Base-by-base conservation (phyloP, 2,113 vertebrate species). In the Recurvirostra avosetta region DNA sequence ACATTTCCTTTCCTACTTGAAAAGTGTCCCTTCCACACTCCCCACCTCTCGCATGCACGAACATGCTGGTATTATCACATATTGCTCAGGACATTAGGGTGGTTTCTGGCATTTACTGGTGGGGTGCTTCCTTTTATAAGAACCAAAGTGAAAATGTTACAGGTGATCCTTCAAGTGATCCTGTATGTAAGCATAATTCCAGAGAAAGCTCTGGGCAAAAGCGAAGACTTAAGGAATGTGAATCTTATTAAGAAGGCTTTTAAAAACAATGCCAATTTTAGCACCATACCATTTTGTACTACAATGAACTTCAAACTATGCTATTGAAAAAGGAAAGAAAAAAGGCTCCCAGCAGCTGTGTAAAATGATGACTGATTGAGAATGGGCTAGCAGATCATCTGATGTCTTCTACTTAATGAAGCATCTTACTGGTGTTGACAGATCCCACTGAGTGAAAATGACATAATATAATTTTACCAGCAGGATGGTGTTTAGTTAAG, bases 361-460 rank as follows among this genome's bases (percentile, higher is more conserved):
- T 73, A 40, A 92, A 95, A 95, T 41, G 86, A 91, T 78, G 92
- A 82, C 66, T 94, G 96, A 86, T 50, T n/a, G 61, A 92, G 92
- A 96, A 89, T 43, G 76, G 58, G 49, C 75, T 91, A 9, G 23
- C 66, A 87, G 85, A 95, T 96, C 93, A 95, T 96, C 68, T 93
- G 82, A 89, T 87, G 75, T 81, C 95, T 84, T 92, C 91, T 52
- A 63, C 87, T 96, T 92, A 94, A 96, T 95, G 94, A 92, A 97
- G 83, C 92, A 96, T 96, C 91, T 91, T 94, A 86, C 65, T 92
- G 79, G 78, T 79, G 96, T 75, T 95, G 96, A 97, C 92, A 96
- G 94, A 90, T 97, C 95, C 94, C 52, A 87, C 72, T 36, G 86
- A 95, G 75, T 92, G 84, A 70, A 92, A 91, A 96, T 92, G 84